Evolutionary conservation across 2,888 invertebrate species (phyloP), one percentile per base, ranked within the genome.

Genomic region (Dioctria linearis): DNA sequence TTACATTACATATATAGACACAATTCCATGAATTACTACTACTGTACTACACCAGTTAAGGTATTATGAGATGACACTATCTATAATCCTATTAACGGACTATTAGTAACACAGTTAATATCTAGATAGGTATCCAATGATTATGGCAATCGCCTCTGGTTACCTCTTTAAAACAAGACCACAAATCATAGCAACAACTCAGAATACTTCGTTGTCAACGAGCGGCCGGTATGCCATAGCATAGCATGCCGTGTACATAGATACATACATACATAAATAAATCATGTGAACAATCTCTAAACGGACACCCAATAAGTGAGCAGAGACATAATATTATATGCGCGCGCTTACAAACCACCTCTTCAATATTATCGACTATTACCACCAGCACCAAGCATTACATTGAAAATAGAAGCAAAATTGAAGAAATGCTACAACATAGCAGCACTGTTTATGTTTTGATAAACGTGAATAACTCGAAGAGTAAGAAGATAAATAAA

Each of bases 41-140:
- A 25, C 25, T 25, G 25, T 25, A 25, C 25, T 25, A 25, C 25
- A 25, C 25, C 25, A 25, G 25, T 25, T 25, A 25, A 25, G 4
- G n/a, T 54, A 54, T 54, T 54, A 54, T n/a, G 54, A 11, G 11
- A 54, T 11, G 80, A 80, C 76, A 69, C 79, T 81, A 76, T 76
- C 76, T 63, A 54, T 25, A 25, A 69, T 76, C 63, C 49, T 71
- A 78, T 80, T 81, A 80, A 76, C 63, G 69, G 63, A 42, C 80
- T 66, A 80, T 81, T 81, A 80, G 81, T 80, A 81, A 71, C 80
- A 76, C 81, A 69, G 69, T 76, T 79, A 76, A 81, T 76, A 79
- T 46, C 79, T 42, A 80, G 76, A 81, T 81, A 71, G 63, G 2
- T 25, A 25, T 25, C 25, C 25, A 76, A 76, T 49, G 37, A 76